These are phyloP conservation scores for Spodoptera litura DNA, from an alignment of 1,140 invertebrate genomes.

Conservation along the genomic window DNA sequence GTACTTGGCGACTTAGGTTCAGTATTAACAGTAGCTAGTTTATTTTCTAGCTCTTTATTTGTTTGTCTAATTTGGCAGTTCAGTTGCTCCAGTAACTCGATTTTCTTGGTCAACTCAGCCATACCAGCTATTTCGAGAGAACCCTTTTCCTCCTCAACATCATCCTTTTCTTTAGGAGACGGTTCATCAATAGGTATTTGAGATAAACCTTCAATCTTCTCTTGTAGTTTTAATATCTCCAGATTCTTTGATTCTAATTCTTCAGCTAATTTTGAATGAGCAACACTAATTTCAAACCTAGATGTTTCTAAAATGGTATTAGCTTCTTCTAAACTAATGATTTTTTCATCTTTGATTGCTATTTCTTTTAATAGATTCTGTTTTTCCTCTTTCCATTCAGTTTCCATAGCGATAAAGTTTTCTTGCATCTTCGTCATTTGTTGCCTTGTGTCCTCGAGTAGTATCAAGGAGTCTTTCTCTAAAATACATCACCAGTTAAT, in stretches of 20 bases:
- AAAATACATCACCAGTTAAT: slow-evolving; percentile 51
- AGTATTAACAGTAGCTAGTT: slow-evolving; percentile 72
- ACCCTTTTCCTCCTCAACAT: slow-evolving; percentile 80
- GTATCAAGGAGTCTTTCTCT: slow-evolving; percentile 89
- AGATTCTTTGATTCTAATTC: slow-evolving; percentile 83
- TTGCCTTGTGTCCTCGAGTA: slow-evolving; percentile 92
- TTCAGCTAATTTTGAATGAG: slow-evolving; percentile 86
- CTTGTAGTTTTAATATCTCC: slow-evolving; percentile 77
- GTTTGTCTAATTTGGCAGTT: slow-evolving; percentile 85
- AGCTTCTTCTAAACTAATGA: slow-evolving; percentile 83
- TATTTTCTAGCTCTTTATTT: slow-evolving; percentile 86
- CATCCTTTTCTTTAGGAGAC: slow-evolving; percentile 62
- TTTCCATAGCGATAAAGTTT: slow-evolving; percentile 91
- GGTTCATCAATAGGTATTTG: slow-evolving; percentile 54
- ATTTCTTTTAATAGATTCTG: slow-evolving; percentile 86
- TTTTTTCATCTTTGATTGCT: slow-evolving; percentile 87
- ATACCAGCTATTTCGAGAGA: slow-evolving; percentile 83
- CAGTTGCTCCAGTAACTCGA: slow-evolving; percentile 85
- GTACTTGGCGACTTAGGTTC: slow-evolving; percentile 62
- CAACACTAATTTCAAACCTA: slow-evolving; percentile 87
- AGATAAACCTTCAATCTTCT: slow-evolving; percentile 69
- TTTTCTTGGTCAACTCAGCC: slow-evolving; percentile 80
- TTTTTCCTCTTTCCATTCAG: slow-evolving; percentile 90
- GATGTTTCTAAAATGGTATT: slow-evolving; percentile 85
- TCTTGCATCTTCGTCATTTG: slow-evolving; percentile 93